Evolutionary conservation across 2,797 vertebrate species (phyloP).

Genomic region (Oophaga sylvatica): DNA sequence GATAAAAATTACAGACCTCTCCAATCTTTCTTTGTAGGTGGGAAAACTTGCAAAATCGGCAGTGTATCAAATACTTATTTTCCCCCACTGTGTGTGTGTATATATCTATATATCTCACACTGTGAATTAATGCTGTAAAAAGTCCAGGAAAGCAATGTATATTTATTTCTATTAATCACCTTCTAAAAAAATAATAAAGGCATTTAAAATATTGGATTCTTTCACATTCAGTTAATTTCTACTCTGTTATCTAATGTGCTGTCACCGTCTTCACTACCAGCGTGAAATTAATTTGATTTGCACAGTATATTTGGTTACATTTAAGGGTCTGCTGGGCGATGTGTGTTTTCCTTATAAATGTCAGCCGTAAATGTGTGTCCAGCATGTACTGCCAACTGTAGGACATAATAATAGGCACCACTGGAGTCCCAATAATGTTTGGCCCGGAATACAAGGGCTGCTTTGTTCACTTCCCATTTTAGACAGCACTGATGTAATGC

Average conservation of each 20-base stretch:
- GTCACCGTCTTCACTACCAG: neutral
- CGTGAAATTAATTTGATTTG: neutral
- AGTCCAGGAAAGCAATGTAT: too few species aligned
- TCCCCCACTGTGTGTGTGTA: too few species aligned
- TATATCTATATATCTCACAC: too few species aligned
- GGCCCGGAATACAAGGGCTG: slow-evolving; percentile 35
- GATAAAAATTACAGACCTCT: too few species aligned
- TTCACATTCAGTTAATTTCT: neutral
- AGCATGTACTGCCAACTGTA: slow-evolving; percentile 36
- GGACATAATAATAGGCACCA: slow-evolving; percentile 46
- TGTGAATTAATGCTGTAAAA: too few species aligned
- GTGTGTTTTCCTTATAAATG: slow-evolving; percentile 30
- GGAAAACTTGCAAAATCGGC: too few species aligned
- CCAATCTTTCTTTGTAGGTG: too few species aligned
- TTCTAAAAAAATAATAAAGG: too few species aligned
- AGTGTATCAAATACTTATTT: too few species aligned
- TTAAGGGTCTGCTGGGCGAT: neutral
- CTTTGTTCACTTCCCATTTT: slow-evolving; percentile 49
- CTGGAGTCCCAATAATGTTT: slow-evolving; percentile 53
- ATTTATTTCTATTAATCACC: too few species aligned
- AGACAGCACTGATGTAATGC: slow-evolving; percentile 51
- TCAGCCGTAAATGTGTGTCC: slow-evolving; percentile 37
- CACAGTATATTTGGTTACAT: neutral
- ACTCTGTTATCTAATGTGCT: neutral
- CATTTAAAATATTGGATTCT: too few species aligned